Conservation (phyloP, 1,140 invertebrate genomes). For the Leucophenga varia region DNA sequence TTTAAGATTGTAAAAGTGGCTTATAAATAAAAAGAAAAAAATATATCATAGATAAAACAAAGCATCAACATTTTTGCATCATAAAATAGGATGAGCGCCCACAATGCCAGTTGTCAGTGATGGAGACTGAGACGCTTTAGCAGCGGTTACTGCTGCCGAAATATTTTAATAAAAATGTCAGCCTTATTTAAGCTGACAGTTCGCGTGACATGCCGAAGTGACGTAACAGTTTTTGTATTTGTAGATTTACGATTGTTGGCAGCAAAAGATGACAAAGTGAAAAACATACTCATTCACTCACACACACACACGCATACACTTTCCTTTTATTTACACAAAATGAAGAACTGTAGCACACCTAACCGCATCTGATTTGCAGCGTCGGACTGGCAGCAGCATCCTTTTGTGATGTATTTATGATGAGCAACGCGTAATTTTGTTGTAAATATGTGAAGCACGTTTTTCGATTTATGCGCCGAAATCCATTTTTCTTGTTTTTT, state of each 20-base stretch:
- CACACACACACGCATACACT: too few relatives aligned
- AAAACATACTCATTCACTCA: too few relatives aligned
- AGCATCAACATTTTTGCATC: too few relatives aligned
- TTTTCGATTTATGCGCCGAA: constrained; percentile 41
- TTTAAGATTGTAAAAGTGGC: too few relatives aligned
- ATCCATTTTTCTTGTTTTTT: constrained; percentile 39
- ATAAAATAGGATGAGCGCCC: too few relatives aligned
- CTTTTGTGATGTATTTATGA: constrained; percentile 49
- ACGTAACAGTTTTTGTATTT: too few relatives aligned
- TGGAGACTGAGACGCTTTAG: neutral
- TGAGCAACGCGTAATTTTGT: constrained; percentile 16
- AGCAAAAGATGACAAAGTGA: too few relatives aligned
- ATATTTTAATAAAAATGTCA: constrained; percentile 55
- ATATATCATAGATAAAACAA: too few relatives aligned
- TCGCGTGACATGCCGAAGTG: constrained; percentile 43
- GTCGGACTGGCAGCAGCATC: neutral
- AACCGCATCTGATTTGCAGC: constrained; percentile 4
- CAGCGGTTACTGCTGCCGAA: constrained; percentile 21
- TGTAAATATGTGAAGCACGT: constrained; percentile 46
- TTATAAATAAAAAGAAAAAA: too few relatives aligned
- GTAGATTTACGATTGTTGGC: too few relatives aligned
- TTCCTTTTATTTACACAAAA: too few relatives aligned
- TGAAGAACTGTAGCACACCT: constrained; percentile 17
- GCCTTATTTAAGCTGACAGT: constrained; percentile 44
- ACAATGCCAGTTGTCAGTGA: too few relatives aligned